Evolutionary conservation across 2,888 invertebrate genomes (phyloP).

Genomic region (Andrena fulva): DNA sequence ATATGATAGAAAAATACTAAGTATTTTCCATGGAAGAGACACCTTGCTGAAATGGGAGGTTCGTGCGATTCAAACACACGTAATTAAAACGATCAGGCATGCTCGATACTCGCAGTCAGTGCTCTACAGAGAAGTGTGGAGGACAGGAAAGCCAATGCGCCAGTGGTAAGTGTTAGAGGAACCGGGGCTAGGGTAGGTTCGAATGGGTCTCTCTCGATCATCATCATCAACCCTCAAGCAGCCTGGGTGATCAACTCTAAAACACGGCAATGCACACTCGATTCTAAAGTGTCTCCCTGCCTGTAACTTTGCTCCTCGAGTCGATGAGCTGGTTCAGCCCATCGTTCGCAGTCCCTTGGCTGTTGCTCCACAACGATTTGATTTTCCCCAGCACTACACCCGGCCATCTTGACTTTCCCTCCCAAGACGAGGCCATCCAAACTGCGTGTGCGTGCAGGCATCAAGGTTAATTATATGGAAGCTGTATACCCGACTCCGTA

Average conservation of each 20-base stretch:
- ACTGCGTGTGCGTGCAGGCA: constrained; percentile 73
- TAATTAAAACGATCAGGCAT: constrained; percentile 36
- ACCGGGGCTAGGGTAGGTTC: background rate
- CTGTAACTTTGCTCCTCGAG: constrained; percentile 85
- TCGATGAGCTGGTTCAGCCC: constrained; percentile 91
- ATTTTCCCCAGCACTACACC: constrained; percentile 94
- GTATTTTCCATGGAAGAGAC: background rate
- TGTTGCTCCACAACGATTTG: constrained; percentile 94
- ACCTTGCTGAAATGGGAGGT: constrained; percentile 12
- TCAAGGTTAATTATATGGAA: constrained; percentile 38
- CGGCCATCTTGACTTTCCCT: constrained; percentile 88
- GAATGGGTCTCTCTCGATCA: background rate
- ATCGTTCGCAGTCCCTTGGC: constrained; percentile 89
- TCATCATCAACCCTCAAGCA: constrained; percentile 33
- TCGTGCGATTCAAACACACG: constrained; percentile 16
- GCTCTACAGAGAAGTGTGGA: constrained; percentile 14
- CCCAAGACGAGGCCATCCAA: constrained; percentile 85
- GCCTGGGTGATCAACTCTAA: constrained; percentile 15
- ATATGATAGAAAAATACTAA: background rate
- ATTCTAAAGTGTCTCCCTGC: constrained; percentile 85
- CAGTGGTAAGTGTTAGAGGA: background rate
- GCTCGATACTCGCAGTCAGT: constrained; percentile 31
- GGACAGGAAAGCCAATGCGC: constrained; percentile 9
- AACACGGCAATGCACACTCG: constrained; percentile 50
- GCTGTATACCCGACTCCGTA: background rate